Conservation (phyloP, 2,797 vertebrate genomes). For the Avahi laniger region DNA sequence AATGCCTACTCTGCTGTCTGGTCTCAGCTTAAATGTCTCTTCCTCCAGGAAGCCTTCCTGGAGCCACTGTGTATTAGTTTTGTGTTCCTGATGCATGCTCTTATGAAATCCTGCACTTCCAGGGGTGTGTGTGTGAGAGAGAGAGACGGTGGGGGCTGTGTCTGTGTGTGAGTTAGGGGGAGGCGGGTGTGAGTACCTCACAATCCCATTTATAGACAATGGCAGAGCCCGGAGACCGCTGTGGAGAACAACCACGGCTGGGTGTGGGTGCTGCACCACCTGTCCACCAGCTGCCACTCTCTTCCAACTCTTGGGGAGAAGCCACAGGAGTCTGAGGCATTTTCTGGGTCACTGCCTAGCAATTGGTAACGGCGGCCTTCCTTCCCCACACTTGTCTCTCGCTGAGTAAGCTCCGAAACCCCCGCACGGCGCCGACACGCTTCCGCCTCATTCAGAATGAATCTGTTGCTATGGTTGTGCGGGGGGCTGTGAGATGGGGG, state of each 20-base stretch:
- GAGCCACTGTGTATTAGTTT: not conserved
- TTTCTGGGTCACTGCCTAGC: slow-evolving; percentile 67
- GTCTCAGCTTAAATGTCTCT: not conserved
- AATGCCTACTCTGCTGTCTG: not conserved
- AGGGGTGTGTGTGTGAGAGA: not conserved
- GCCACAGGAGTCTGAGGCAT: not conserved
- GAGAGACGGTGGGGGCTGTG: not conserved
- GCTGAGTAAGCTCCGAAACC: not conserved
- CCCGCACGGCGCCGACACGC: not conserved
- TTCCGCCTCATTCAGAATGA: not conserved
- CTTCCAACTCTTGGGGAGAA: slow-evolving; percentile 9
- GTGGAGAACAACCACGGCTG: not conserved
- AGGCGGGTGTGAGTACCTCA: not conserved
- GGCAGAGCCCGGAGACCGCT: not conserved
- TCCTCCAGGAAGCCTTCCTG: slow-evolving; percentile 35
- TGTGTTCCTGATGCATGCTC: not conserved
- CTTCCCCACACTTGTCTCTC: not conserved
- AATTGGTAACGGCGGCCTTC: not conserved
- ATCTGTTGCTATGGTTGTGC: not conserved
- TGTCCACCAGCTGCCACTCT: slow-evolving; percentile 56
- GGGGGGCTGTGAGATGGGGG: not conserved
- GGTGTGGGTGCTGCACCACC: slow-evolving; percentile 39
- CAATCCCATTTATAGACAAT: not conserved
- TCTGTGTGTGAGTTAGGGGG: not conserved
- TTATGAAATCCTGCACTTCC: not conserved